These are phyloP conservation scores for Gopherus evgoodei DNA, from an alignment of 2,113 vertebrate genomes.

Conservation along the genomic window DNA sequence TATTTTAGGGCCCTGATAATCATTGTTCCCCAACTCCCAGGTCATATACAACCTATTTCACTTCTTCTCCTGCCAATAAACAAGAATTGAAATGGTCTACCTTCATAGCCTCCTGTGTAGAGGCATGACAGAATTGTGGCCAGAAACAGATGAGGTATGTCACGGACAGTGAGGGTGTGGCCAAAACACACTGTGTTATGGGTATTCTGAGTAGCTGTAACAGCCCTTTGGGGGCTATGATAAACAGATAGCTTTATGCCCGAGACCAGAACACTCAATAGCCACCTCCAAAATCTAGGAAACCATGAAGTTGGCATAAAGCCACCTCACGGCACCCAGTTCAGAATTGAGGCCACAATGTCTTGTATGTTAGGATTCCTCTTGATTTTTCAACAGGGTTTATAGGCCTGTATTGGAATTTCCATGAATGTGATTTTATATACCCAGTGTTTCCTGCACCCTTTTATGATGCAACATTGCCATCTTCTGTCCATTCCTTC, in stretches of 20 bases:
- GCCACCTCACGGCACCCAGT: not conserved
- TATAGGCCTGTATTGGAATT: fast-evolving
- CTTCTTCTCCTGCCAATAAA: not conserved
- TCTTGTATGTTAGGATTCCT: fast-evolving
- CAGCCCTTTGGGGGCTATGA: not conserved
- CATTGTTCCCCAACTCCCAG: not conserved
- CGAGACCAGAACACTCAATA: not conserved
- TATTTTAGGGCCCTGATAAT: not conserved
- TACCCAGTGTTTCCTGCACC: not conserved
- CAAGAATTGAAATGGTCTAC: no score
- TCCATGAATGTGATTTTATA: not conserved
- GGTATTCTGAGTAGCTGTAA: not conserved
- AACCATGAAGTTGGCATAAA: not conserved
- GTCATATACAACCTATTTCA: not conserved
- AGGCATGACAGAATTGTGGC: not conserved
- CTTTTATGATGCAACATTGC: slow-evolving; percentile 65
- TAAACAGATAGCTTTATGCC: fast-evolving
- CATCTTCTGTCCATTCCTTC: slow-evolving; percentile 67
- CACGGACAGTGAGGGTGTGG: fast-evolving
- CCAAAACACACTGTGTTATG: fast-evolving
- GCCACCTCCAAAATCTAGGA: fast-evolving
- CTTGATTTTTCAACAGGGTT: not conserved
- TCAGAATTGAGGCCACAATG: not conserved
- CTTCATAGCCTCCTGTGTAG: not conserved
- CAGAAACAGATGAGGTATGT: not conserved